phyloP scores from a whole-genome alignment of 2,888 invertebrate species.

The Ypsolopha sequella region DNA sequence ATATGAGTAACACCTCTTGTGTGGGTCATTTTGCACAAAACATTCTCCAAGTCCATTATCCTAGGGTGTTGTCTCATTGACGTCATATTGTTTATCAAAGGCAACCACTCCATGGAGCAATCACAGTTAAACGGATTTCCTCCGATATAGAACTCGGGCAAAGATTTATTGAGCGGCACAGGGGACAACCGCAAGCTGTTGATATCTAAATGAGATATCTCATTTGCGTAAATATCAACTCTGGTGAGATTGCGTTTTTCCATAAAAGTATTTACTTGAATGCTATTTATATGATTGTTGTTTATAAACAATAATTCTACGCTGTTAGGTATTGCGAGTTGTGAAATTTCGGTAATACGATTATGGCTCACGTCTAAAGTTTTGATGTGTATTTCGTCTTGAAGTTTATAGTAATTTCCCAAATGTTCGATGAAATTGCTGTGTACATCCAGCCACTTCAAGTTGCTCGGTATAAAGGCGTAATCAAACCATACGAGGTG shows the following conservation, averaged over 20 bases:
- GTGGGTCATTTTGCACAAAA: slow-evolving; percentile 88
- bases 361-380: slow-evolving; percentile 93
- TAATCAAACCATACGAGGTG: slow-evolving; percentile 94
- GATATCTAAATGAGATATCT: slow-evolving; percentile 85
- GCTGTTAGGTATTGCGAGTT: slow-evolving; percentile 88
- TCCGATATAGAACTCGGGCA: slow-evolving; percentile 92
- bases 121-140: slow-evolving; percentile 96
- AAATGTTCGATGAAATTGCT: slow-evolving; percentile 89
- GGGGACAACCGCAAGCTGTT: slow-evolving; percentile 84
- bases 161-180: slow-evolving; percentile 78
- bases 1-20: slow-evolving; percentile 84
- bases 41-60: slow-evolving; percentile 89
- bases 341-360: slow-evolving; percentile 82
- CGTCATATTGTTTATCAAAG: slow-evolving; percentile 89
- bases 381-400: slow-evolving; percentile 83
- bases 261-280: slow-evolving; percentile 87
- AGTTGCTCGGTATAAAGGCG: slow-evolving; percentile 88
- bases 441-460: slow-evolving; percentile 92
- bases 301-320: slow-evolving; percentile 90
- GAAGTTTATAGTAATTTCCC: slow-evolving; percentile 89
- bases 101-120: slow-evolving; percentile 96
- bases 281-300: slow-evolving; percentile 86
- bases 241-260: slow-evolving; percentile 86
- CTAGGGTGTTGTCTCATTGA: slow-evolving; percentile 85
- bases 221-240: slow-evolving; percentile 92